Percentiles rank a stretch among this genome's conserved stretches.
phyloP scores from a whole-genome alignment of 1,140 invertebrate genomes.

The Drosophila lowei region DNA sequence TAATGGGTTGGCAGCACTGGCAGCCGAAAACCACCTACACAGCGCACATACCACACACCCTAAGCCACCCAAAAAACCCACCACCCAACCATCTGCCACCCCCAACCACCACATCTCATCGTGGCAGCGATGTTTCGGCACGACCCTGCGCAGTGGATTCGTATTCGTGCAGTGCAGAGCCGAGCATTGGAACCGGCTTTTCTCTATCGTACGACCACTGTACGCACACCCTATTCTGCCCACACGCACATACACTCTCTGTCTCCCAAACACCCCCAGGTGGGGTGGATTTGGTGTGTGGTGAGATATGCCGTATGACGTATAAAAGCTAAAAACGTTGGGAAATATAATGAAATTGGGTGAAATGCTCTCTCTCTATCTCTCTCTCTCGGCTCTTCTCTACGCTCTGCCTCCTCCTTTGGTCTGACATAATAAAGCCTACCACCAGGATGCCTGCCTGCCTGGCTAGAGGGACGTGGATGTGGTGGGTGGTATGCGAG shows the following conservation, averaged over 20 bases:
- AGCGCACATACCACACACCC: constrained; percentile 13
- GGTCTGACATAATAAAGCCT: constrained; percentile 77
- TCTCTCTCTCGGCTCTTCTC: neutral
- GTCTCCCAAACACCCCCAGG: constrained; percentile 20
- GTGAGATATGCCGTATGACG: constrained; percentile 81
- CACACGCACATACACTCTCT: constrained; percentile 17
- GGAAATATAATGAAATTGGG: constrained; percentile 82
- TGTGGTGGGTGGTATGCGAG: constrained; percentile 18
- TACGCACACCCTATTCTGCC: constrained; percentile 8
- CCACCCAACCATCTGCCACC: neutral
- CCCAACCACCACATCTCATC: constrained; percentile 6
- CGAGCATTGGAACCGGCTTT: constrained; percentile 38
- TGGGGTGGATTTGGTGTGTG: constrained; percentile 54
- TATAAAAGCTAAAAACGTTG: constrained; percentile 82
- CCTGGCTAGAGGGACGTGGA: constrained; percentile 22
- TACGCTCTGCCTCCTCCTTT: constrained; percentile 1
- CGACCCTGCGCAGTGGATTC: constrained; percentile 56
- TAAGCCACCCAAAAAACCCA: constrained; percentile 31
- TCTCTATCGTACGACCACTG: constrained; percentile 27
- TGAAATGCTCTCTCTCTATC: constrained; percentile 60
- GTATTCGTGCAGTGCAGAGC: neutral
- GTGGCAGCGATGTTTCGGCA: constrained; percentile 27
- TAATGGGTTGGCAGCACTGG: constrained; percentile 76
- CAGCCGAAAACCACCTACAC: constrained; percentile 62
- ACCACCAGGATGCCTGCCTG: constrained; percentile 46